Evolutionary conservation across 64 coral and sea anemone species (phyloP), one percentile per base, ranked within the genome.

Genomic region (Montipora sp.): DNA sequence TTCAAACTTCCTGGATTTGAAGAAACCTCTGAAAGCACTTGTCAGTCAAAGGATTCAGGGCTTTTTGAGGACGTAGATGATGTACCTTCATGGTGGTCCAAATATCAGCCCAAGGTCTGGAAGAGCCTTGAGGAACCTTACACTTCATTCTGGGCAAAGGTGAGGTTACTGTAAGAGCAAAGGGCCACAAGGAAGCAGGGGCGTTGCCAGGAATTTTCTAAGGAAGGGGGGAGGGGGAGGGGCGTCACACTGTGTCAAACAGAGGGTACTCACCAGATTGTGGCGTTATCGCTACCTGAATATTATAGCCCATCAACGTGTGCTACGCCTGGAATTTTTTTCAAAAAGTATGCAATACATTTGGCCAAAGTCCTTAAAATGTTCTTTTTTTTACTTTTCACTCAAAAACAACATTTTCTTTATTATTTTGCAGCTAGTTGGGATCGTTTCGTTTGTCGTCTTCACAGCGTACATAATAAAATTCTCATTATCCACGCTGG

Each of bases 391-490:
- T 36, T 36, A 36, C 36, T 36, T 36, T 36, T 36, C 36, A 36
- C 36, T 36, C 36, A 36, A 36, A 36, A 36, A 36, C 36, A 3
- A 16, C 14, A 60, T 82, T 79, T 1, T 78, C 10, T 5, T 44
- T 53, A 14, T 93, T 87, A 80, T 22, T 72, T 94, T 51, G 0
- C 19, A 99, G 98, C 20, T 94, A 9, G 78, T 94, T 19, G 89
- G 79, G 15, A 87, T 96, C 65, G 79, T 94, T 6, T 96, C 95
- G 7, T 82, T 96, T 51, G 80, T 90, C 19, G 47, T 91, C 18
- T 99, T 99, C 68, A 86, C 92, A 12, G 83, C 93, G 9, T 96
- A 92, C 80, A 94, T 99, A 36, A 96, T 94, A 79, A 96, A 99
- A 80, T 99, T 99, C 47, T 77, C 92, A 8, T 90, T 99, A n/a